Evolutionary conservation across 2,797 vertebrate species (phyloP).

Genomic region (Sebastes iracundus): DNA sequence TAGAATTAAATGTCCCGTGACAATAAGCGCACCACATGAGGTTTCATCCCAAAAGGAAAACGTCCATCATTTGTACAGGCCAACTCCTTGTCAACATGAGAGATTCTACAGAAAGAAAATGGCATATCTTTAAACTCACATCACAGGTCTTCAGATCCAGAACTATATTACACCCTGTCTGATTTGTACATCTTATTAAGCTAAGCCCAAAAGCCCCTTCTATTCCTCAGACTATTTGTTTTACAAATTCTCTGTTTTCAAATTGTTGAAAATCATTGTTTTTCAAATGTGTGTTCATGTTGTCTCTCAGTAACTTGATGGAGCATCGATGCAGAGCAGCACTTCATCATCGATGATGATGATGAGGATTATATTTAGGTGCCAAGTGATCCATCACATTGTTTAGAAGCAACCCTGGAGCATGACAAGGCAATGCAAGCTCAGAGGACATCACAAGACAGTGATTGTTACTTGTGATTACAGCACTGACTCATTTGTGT

Average conservation of each 20-base stretch:
- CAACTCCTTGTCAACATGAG: background rate
- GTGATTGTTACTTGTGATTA: background rate
- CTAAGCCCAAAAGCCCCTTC: background rate
- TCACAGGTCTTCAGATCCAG: background rate
- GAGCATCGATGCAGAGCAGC: background rate
- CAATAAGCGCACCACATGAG: background rate
- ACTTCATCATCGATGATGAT: background rate
- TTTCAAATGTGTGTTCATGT: background rate
- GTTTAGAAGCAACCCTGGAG: background rate
- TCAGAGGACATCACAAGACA: background rate
- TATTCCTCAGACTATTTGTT: background rate
- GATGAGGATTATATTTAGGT: background rate
- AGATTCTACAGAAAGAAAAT: background rate
- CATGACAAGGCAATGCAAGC: no score
- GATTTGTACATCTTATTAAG: background rate
- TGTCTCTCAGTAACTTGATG: background rate
- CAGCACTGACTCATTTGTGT: background rate
- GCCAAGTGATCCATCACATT: background rate
- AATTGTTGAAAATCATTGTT: background rate
- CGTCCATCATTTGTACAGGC: background rate
- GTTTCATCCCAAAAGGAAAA: constrained; percentile 6
- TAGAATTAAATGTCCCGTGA: constrained; percentile 12
- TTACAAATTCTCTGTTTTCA: background rate
- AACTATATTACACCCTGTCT: background rate
- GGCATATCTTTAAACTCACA: background rate